phyloP scores from a whole-genome alignment of 2,113 vertebrate genomes.

The Bujurquina vittata region DNA sequence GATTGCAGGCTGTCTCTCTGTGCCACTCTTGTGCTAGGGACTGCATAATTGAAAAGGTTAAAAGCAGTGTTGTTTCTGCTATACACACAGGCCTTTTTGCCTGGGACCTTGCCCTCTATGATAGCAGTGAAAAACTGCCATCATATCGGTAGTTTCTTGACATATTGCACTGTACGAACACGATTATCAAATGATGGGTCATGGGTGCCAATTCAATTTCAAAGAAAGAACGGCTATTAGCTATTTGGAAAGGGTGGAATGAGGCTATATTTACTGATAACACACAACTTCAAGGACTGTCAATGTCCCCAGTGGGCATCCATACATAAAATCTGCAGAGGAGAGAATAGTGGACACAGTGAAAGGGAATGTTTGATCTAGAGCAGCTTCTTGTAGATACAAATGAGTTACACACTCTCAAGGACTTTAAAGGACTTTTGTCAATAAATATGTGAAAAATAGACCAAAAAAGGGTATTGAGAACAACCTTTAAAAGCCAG shows the following conservation, averaged over 20 bases:
- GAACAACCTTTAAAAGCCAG: not conserved
- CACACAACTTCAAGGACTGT: not conserved
- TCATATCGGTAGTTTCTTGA: conserved; percentile 6
- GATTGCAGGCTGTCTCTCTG: conserved; percentile 16
- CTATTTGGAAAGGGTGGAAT: not conserved
- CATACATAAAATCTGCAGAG: not conserved
- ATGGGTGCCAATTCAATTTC: not conserved
- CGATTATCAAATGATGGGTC: not conserved
- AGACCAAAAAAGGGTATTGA: not conserved
- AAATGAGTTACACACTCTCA: not conserved
- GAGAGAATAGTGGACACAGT: not conserved
- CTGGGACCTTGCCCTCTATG: not conserved
- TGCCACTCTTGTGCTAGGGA: conserved; percentile 21
- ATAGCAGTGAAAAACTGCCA: not conserved
- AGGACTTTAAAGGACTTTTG: not conserved
- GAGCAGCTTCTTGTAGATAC: rapidly evolving
- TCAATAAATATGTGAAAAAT: not conserved
- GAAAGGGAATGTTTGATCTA: not conserved
- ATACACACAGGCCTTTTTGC: not conserved
- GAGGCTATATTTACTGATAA: not conserved
- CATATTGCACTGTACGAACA: not conserved
- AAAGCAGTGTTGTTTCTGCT: not conserved
- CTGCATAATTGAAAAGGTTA: conserved; percentile 51
- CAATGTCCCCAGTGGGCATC: not conserved
- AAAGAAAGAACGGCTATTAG: not conserved